Evolutionary conservation across 2,888 invertebrate genomes (phyloP), one percentile per base, ranked within the genome.

Genomic region (Ceratothoa steindachneri): DNA sequence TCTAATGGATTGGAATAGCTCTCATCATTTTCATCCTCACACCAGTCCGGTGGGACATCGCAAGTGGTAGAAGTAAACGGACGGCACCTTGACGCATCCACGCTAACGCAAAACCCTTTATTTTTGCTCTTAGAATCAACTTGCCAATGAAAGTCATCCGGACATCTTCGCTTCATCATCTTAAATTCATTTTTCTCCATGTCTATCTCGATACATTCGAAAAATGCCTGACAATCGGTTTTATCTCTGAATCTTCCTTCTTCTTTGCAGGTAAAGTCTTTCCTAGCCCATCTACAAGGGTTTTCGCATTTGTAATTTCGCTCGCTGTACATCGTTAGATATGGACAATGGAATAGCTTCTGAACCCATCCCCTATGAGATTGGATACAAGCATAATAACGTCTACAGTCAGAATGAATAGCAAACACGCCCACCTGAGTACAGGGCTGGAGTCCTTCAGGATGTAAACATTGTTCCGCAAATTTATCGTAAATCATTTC

Each of bases 261-360:
- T 30, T 67, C 41, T 19, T n/a, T 9, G 27, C 67, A 67, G 4
- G n/a, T 30, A 27, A 67, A 67, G 4, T 7, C 31, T 5, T 22
- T 9, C 12, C 27, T 9, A 19, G 15, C 5, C 67, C 67, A 67
- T n/a, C 27, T 67, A n/a, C 67, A 67, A 67, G 67, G 67, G 27
- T 67, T 27, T 24, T 67, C 67, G 27, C 67, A 67, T 41, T 67
- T 5, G 9, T 22, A 15, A 22, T 30, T 67, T 41, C 3, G n/a
- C 30, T 67, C 67, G 27, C 27, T 67, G 19, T 67, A 67, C 67
- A 67, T 67, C 12, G 67, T 67, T 22, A n/a, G 7, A 30, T 27
- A 15, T 22, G 30, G 30, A 22, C 67, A 67, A 5, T 19, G 15
- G 27, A 22, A 19, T 19, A n/a, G 7, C 2, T 41, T 67, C 27